A percentile compares a stretch with the other conserved stretches of the same genome.
Conservation (phyloP, 2,888 invertebrate genomes). For the Netelia fuscicornis region DNA sequence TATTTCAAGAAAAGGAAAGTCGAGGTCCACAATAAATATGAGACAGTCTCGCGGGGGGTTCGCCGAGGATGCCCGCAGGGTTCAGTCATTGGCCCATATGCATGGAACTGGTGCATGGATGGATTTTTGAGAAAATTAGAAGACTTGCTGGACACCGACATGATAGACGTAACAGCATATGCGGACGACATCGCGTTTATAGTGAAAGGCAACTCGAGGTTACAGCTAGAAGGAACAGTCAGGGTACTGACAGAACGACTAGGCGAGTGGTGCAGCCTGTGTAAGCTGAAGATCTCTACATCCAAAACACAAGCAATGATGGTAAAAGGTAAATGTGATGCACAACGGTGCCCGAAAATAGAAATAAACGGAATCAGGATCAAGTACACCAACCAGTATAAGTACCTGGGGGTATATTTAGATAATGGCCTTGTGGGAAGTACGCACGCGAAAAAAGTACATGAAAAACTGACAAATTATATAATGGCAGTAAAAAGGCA, state of each 20-base stretch:
- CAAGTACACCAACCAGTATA: neutral
- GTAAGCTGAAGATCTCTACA: conserved; percentile 32
- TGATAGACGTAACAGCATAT: conserved; percentile 34
- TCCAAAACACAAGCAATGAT: conserved; percentile 42
- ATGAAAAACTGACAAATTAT: conserved; percentile 12
- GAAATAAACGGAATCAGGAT: neutral
- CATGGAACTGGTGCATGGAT: conserved; percentile 69
- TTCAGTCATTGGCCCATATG: conserved; percentile 67
- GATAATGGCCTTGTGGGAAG: conserved; percentile 1
- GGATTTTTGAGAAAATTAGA: conserved; percentile 32
- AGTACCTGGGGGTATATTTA: conserved; percentile 54
- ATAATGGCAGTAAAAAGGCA: conserved; percentile 22
- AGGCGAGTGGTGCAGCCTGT: conserved; percentile 24
- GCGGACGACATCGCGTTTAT: conserved; percentile 48
- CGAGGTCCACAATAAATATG: neutral
- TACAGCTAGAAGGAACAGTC: conserved; percentile 18
- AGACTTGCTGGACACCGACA: neutral
- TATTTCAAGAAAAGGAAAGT: conserved; percentile 35
- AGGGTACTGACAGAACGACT: neutral
- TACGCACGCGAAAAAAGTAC: conserved; percentile 30
- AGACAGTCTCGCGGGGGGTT: neutral
- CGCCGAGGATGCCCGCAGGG: conserved; percentile 71
- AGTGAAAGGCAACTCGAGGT: conserved; percentile 23
- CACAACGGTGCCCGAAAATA: conserved; percentile 2
- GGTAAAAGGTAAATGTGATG: conserved; percentile 29